Evolutionary conservation across 2,113 vertebrate genomes (phyloP).

Genomic region (Cyrtonyx montezumae): DNA sequence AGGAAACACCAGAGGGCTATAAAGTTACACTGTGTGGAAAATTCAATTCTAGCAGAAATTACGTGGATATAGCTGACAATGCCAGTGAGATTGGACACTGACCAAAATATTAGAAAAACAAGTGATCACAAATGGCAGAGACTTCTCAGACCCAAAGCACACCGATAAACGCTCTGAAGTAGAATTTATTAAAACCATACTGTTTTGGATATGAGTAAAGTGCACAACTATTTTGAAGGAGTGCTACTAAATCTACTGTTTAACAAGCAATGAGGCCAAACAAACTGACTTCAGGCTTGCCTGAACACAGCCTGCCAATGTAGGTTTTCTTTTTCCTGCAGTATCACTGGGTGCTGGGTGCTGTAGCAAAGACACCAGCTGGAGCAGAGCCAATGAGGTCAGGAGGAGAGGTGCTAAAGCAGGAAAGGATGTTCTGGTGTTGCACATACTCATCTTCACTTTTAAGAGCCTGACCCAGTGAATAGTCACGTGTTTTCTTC

Average conservation of each 20-base stretch:
- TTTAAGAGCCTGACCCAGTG: not conserved
- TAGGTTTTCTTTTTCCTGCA: not conserved
- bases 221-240: conserved; percentile 48
- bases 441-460: not conserved
- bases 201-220: conserved; percentile 44
- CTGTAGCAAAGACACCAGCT: not conserved
- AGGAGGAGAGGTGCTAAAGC: not conserved
- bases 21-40: conserved; percentile 73
- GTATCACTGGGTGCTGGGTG: not conserved
- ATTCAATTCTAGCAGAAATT: conserved; percentile 76
- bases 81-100: conserved; percentile 60
- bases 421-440: not conserved
- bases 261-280: not conserved
- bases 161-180: conserved; percentile 49
- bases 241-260: conserved; percentile 7
- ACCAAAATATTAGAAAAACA: conserved; percentile 75
- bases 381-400: not conserved
- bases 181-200: conserved; percentile 69
- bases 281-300: not conserved
- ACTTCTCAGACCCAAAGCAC: conserved; percentile 62
- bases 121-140: conserved; percentile 75
- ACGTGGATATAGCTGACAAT: conserved; percentile 65
- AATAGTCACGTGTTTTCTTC: not conserved
- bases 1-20: conserved; percentile 62
- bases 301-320: not conserved